These are phyloP conservation scores for Sardinella longiceps DNA, from an alignment of 2,797 vertebrate species.

Conservation along the genomic window DNA sequence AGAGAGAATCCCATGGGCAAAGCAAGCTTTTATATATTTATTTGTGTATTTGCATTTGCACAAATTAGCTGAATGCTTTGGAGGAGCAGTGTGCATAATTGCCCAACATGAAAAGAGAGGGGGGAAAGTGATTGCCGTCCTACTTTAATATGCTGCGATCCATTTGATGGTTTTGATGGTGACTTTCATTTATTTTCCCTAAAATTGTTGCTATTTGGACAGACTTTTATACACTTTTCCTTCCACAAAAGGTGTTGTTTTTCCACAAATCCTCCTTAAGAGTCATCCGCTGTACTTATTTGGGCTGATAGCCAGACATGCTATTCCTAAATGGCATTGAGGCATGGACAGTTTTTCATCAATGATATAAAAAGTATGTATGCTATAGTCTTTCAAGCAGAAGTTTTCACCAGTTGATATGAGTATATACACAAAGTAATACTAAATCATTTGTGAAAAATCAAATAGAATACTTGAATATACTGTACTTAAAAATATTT, in stretches of 20 bases:
- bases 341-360: too few relatives aligned
- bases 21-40: constrained; percentile 31
- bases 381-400: too few relatives aligned
- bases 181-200: neutral
- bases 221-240: neutral
- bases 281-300: neutral
- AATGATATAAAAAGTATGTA: too few relatives aligned
- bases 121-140: neutral
- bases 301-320: neutral
- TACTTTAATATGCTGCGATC: neutral
- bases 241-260: neutral
- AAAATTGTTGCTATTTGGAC: neutral
- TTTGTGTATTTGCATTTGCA: constrained; percentile 42
- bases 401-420: too few relatives aligned
- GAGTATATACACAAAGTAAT: too few relatives aligned
- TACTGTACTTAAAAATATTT: too few relatives aligned
- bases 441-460: too few relatives aligned
- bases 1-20: constrained; percentile 10
- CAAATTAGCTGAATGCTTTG: constrained; percentile 43
- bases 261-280: neutral
- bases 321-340: neutral
- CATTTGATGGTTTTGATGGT: neutral
- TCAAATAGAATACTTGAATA: too few relatives aligned
- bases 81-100: constrained; percentile 3
- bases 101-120: neutral